These are phyloP conservation scores for Ellobius talpinus DNA, from an alignment of 2,113 vertebrate genomes.

Conservation along the genomic window DNA sequence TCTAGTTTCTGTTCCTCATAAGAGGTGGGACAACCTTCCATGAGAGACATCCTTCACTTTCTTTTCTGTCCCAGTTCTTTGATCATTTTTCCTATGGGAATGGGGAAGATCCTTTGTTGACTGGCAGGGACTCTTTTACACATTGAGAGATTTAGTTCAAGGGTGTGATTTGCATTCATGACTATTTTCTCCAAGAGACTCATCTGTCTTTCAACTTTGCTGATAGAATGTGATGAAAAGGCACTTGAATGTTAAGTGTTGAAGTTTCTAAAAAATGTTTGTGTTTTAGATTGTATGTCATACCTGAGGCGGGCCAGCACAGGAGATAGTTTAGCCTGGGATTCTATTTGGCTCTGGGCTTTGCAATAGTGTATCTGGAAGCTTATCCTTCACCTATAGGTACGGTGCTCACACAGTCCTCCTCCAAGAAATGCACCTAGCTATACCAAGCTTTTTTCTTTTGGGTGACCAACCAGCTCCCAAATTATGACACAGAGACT, in stretches of 20 bases:
- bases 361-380: background rate
- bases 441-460: background rate
- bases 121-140: background rate
- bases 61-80: background rate
- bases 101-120: background rate
- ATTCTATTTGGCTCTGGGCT: background rate
- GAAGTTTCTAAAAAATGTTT: background rate
- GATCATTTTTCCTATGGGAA: background rate
- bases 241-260: background rate
- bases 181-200: constrained; percentile 27
- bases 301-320: background rate
- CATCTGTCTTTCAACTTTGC: constrained; percentile 24
- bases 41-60: background rate
- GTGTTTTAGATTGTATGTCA: background rate
- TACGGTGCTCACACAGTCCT: background rate
- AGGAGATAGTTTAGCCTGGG: background rate
- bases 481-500: background rate
- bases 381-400: background rate
- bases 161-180: background rate
- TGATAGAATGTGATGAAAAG: background rate
- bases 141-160: background rate
- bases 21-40: background rate
- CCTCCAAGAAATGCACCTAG: background rate
- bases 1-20: background rate
- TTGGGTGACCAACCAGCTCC: background rate